These are phyloP conservation scores for Herminia tarsipennalis DNA, from an alignment of 2,888 invertebrate species.

Conservation along the genomic window DNA sequence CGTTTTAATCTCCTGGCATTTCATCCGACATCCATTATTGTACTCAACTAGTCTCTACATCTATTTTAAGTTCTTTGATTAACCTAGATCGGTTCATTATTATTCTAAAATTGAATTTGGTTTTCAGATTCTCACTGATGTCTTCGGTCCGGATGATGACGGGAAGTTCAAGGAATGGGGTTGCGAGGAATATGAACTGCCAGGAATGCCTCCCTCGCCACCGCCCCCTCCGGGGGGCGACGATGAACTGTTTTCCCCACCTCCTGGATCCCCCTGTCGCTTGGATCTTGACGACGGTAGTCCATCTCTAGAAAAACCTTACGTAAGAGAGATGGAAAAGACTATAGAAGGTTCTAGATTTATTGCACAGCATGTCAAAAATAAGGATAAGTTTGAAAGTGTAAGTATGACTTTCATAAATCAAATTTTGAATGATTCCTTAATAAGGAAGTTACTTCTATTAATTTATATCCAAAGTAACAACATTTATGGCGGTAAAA, in stretches of 20 bases:
- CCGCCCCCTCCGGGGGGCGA: constrained; percentile 92
- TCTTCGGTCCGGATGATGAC: constrained; percentile 87
- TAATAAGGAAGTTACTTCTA: neutral
- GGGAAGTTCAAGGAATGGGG: constrained; percentile 83
- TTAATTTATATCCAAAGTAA: too few species aligned
- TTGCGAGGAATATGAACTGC: constrained; percentile 90
- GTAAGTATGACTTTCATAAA: constrained; percentile 86
- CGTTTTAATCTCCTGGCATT: constrained; percentile 66
- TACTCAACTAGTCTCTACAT: constrained; percentile 24
- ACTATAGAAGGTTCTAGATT: constrained; percentile 96
- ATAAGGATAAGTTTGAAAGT: constrained; percentile 97
- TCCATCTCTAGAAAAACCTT: constrained; percentile 93
- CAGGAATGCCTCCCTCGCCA: constrained; percentile 89
- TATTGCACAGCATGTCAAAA: constrained; percentile 97
- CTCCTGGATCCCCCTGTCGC: constrained; percentile 87
- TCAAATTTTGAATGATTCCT: neutral
- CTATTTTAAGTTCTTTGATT: constrained; percentile 16
- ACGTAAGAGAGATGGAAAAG: constrained; percentile 94
- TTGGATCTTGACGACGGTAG: constrained; percentile 87
- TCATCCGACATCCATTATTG: constrained; percentile 41
- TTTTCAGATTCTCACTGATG: constrained; percentile 91
- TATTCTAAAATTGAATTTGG: constrained; percentile 10
- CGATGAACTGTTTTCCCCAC: constrained; percentile 93
- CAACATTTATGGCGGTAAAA: too few species aligned
- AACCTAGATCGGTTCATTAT: constrained; percentile 1